phyloP scores from a whole-genome alignment of 1,140 invertebrate species.

The Scaptomyza graminum region DNA sequence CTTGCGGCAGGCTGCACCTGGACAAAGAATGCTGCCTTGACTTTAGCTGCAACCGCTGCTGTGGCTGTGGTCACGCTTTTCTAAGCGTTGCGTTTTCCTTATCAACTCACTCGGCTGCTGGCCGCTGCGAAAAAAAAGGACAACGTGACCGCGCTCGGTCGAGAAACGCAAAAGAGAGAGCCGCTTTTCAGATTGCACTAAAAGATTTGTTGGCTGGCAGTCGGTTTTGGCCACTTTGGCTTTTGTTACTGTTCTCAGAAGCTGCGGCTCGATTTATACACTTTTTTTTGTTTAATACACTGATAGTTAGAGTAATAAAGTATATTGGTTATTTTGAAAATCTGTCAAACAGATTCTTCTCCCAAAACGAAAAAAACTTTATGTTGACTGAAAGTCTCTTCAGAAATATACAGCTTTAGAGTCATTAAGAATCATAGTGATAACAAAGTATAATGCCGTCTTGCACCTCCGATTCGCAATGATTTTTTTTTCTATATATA shows the following conservation, averaged over 20 bases:
- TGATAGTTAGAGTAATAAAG: too few relatives aligned
- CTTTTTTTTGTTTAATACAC: background rate
- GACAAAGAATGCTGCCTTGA: conserved; percentile 27
- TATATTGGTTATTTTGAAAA: too few relatives aligned
- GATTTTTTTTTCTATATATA: background rate
- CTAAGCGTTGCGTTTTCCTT: conserved; percentile 78
- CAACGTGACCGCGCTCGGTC: conserved; percentile 60
- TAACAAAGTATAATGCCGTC: background rate
- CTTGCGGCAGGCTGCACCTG: conserved; percentile 68
- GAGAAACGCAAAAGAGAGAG: conserved; percentile 8
- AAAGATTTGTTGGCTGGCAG: conserved; percentile 61
- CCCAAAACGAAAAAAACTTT: too few relatives aligned
- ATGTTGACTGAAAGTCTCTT: background rate
- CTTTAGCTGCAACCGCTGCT: conserved; percentile 11
- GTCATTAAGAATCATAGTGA: too few relatives aligned
- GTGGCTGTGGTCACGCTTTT: conserved; percentile 73
- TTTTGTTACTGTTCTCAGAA: conserved; percentile 29
- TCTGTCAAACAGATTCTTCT: too few relatives aligned
- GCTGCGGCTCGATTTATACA: conserved; percentile 1
- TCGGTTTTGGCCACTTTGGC: conserved; percentile 47
- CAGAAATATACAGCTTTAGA: too few relatives aligned
- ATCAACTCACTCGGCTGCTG: conserved; percentile 37
- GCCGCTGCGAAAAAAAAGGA: conserved; percentile 20
- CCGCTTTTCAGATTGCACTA: conserved; percentile 73
- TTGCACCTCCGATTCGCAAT: background rate